Base-by-base conservation (phyloP, 2,113 vertebrate species). In the Ardeotis arabs region DNA sequence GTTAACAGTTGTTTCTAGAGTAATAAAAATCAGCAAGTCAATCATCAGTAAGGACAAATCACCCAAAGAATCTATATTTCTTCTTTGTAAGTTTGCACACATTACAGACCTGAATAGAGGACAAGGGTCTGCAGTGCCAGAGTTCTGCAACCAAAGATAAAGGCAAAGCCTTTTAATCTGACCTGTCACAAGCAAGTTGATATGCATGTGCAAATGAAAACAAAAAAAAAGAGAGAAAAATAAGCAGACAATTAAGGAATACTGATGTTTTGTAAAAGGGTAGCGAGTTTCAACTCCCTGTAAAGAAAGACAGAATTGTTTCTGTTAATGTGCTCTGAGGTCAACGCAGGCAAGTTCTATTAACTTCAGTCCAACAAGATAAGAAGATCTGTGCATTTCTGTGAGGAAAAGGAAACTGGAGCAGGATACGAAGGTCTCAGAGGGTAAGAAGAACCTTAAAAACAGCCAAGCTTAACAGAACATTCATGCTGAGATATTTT, bases 371-470 rank as follows among this genome's bases (percentile, higher is more conserved):
- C 21, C 29, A 67, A 70, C 12, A 62, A 55, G 66, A 68, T 52
- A 76, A 90, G 70, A 90, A 28, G 4, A 39, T 87, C 29, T 72
- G 12, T 63, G 35, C 63, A 72, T 77, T 87, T 91, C 72, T 84
- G 13, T 14, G 29, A 70, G 23, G 55, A 88, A 90, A 62, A 69
- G 31, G 31, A 60, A 90, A 74, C 25, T 55, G 56, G 33, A 84
- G 23, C 2, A 74, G 33, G 33, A 84, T 66, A 63, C 35, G 3
- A 70, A 88, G 29, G 55, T 73, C 60, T 83, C 50, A n/a, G 67
- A 89, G 50, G 9, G n/a, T n/a, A 91, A 76, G 29, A 82, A 52
- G 18, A 77, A 63, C 14, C 24, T 77, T 81, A 67, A 93, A 93
- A 60, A 13, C 28, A 70, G 29, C 3, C 47, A 81, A 64, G 52